Evolutionary conservation across 2,797 vertebrate species (phyloP).

Genomic region (Aeoliscus strigatus): DNA sequence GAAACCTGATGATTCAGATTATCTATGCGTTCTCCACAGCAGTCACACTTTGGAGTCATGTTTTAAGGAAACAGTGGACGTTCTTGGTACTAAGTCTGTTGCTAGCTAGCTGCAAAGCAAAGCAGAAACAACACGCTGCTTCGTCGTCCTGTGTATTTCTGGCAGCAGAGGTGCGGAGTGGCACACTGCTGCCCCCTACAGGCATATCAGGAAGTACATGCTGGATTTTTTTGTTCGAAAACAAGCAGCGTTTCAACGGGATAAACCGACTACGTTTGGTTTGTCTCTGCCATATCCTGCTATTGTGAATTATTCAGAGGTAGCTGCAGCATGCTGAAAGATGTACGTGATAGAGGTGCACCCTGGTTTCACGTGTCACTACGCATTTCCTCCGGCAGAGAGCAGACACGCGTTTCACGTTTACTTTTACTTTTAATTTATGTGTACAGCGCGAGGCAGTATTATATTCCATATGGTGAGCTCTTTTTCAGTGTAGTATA

Average conservation of each 20-base stretch:
- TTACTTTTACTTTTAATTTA: slow-evolving; percentile 10
- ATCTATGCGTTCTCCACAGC: slow-evolving; percentile 36
- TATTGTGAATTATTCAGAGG: neutral
- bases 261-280: neutral
- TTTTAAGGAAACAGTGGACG: neutral
- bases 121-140: neutral
- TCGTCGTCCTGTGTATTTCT: neutral
- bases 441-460: neutral
- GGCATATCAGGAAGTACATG: slow-evolving; percentile 25
- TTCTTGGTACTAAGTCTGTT: too few species aligned
- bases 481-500: too few species aligned
- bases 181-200: neutral
- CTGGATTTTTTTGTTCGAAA: slow-evolving; percentile 39
- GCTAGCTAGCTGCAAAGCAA: neutral
- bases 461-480: too few species aligned
- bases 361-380: neutral
- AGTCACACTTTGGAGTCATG: slow-evolving; percentile 53
- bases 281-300: neutral
- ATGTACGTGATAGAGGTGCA: neutral
- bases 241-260: slow-evolving; percentile 28
- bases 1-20: slow-evolving; percentile 69
- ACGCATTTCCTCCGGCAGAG: slow-evolving; percentile 17
- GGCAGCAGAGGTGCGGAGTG: neutral
- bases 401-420: slow-evolving; percentile 7
- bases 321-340: neutral